These are phyloP conservation scores for Myripristis jacobus DNA, from an alignment of 2,797 vertebrate species.

Conservation along the genomic window DNA sequence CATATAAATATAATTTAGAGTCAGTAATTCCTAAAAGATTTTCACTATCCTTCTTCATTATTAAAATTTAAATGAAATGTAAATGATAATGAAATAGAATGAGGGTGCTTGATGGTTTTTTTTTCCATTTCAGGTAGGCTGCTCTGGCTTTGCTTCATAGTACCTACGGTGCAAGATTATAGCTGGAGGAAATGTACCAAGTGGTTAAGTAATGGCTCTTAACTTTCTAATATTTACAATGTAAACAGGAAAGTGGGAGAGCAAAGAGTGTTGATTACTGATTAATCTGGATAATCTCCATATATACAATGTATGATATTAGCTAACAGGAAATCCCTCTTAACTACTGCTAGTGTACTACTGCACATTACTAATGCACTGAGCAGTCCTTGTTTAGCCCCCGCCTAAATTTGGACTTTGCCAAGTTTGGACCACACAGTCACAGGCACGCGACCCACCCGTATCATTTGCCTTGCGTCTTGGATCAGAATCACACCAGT, in stretches of 20 bases:
- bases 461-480: background rate
- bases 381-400: background rate
- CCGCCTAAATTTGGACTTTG: background rate
- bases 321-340: no score
- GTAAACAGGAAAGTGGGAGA: conserved; percentile 55
- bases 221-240: conserved; percentile 61
- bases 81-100: conserved; percentile 38
- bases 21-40: conserved; percentile 37
- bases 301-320: no score
- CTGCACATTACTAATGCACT: no score
- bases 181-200: conserved; percentile 62
- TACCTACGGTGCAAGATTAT: conserved; percentile 42
- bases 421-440: background rate
- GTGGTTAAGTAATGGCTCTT: conserved; percentile 61
- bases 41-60: conserved; percentile 43
- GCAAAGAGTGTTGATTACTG: conserved; percentile 36
- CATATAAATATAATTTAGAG: conserved; percentile 42
- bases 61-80: conserved; percentile 6
- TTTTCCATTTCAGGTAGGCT: background rate
- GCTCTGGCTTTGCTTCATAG: conserved; percentile 36
- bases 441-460: background rate
- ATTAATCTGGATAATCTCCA: conserved; percentile 48
- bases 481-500: conserved; percentile 2
- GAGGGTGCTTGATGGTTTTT: conserved; percentile 1
- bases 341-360: no score